Conservation (phyloP, 2,797 vertebrate genomes). For the Pseudochirops cupreus region DNA sequence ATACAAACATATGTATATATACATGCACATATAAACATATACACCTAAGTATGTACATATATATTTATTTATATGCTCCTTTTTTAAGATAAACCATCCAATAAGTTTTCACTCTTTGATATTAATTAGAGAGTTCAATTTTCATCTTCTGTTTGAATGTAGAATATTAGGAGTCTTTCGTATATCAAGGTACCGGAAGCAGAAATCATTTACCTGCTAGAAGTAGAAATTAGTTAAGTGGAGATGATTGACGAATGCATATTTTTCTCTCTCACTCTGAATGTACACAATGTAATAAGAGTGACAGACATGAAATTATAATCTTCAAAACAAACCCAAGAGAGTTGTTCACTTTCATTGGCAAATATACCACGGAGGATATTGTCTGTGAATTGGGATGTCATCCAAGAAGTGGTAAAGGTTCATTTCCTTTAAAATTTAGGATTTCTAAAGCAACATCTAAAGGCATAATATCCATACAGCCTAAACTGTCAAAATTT, state of each 20-base stretch:
- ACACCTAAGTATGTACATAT: not conserved
- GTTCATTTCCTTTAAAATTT: slow-evolving; percentile 97
- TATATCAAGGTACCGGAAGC: slow-evolving; percentile 93
- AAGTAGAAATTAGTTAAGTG: slow-evolving; percentile 97
- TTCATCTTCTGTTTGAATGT: slow-evolving; percentile 96
- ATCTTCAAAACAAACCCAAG: slow-evolving; percentile 94
- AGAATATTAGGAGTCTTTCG: slow-evolving; percentile 95
- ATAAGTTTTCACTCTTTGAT: slow-evolving; percentile 99
- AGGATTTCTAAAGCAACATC: slow-evolving; percentile 99
- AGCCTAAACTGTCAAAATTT: slow-evolving; percentile 99
- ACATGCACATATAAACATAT: no score
- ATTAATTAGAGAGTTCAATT: slow-evolving; percentile 96
- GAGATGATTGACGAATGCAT: slow-evolving; percentile 99
- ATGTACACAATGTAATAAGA: slow-evolving; percentile 99
- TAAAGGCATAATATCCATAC: slow-evolving; percentile 99
- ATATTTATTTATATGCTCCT: not conserved
- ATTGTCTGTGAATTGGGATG: slow-evolving; percentile 96
- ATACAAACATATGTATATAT: no score
- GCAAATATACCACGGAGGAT: slow-evolving; percentile 99
- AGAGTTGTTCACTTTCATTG: slow-evolving; percentile 95
- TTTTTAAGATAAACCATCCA: slow-evolving; percentile 96
- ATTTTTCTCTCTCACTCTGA: slow-evolving; percentile 91
- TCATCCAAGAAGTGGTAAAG: slow-evolving; percentile 99
- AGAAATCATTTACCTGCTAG: slow-evolving; percentile 92
- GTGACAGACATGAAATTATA: slow-evolving; percentile 99